These are phyloP conservation scores for Cancer borealis DNA, from an alignment of 2,888 invertebrate species.

Conservation along the genomic window DNA sequence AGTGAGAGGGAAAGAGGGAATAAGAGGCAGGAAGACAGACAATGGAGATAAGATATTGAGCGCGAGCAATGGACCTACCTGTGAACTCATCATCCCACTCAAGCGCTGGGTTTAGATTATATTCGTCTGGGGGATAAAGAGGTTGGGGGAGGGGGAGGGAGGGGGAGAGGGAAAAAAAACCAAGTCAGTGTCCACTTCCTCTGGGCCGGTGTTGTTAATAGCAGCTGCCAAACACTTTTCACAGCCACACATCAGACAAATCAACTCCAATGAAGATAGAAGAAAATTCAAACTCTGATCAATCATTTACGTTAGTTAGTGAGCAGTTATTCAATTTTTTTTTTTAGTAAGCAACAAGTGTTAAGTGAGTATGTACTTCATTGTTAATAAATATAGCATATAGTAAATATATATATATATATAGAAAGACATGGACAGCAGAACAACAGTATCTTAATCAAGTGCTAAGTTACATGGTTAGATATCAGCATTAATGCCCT, in stretches of 20 bases:
- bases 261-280: slow-evolving; percentile 2
- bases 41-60: slow-evolving; percentile 12
- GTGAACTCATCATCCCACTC: slow-evolving; percentile 99
- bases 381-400: slow-evolving; percentile 25
- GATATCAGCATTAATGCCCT: slow-evolving; percentile 17
- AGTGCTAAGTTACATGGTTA: slow-evolving; percentile 25
- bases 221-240: slow-evolving; percentile 51
- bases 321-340: not conserved
- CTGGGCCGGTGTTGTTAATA: slow-evolving; percentile 64
- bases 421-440: not conserved
- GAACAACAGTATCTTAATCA: not conserved
- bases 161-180: slow-evolving; percentile 68
- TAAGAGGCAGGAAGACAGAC: slow-evolving; percentile 14
- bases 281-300: not conserved
- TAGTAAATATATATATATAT: not conserved
- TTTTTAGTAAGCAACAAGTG: slow-evolving; percentile 33
- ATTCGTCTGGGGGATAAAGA: slow-evolving; percentile 88
- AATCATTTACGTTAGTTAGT: slow-evolving; percentile 30
- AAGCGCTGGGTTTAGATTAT: slow-evolving; percentile 99
- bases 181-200: slow-evolving; percentile 75
- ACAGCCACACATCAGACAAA: slow-evolving; percentile 42
- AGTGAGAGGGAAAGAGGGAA: slow-evolving; percentile 30
- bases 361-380: slow-evolving; percentile 25
- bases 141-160: slow-evolving; percentile 66
- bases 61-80: slow-evolving; percentile 89